Percentiles rank a stretch among this genome's conserved stretches.
Evolutionary conservation across 2,113 vertebrate species (phyloP).

Genomic region (Chloroceryle aenea): DNA sequence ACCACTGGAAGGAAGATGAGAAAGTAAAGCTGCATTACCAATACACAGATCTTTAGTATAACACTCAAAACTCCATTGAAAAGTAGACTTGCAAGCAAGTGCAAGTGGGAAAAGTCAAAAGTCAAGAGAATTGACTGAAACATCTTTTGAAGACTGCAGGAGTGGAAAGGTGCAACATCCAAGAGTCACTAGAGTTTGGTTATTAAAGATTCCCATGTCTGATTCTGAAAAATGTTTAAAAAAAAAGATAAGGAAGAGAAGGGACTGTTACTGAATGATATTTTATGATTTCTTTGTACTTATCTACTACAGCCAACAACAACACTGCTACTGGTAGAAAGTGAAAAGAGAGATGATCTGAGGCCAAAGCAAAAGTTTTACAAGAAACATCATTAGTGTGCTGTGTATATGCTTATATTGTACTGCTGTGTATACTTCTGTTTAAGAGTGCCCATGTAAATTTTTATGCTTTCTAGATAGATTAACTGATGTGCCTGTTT

Average conservation of each 20-base stretch:
- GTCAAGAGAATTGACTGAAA: not conserved
- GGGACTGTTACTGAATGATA: too few relatives aligned
- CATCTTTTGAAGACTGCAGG: not conserved
- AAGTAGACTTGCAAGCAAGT: not conserved
- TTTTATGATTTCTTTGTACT: accelerated
- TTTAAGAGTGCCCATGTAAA: not conserved
- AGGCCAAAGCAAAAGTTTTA: not conserved
- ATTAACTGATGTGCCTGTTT: not conserved
- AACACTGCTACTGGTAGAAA: not conserved
- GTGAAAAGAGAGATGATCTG: not conserved
- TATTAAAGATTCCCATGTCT: not conserved
- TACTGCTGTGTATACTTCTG: not conserved
- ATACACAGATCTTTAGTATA: not conserved
- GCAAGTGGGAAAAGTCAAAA: not conserved
- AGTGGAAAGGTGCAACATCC: not conserved
- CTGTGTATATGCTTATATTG: not conserved
- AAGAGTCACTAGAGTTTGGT: not conserved
- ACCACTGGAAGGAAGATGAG: constrained; percentile 15
- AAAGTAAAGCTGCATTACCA: constrained; percentile 21
- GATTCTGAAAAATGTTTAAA: not conserved
- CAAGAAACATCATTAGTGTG: not conserved
- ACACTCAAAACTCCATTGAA: not conserved
- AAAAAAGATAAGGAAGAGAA: not conserved
- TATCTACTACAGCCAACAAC: not conserved
- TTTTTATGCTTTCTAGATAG: not conserved